These are phyloP conservation scores for Emesis furor DNA, from an alignment of 2,888 invertebrate species.

Conservation along the genomic window DNA sequence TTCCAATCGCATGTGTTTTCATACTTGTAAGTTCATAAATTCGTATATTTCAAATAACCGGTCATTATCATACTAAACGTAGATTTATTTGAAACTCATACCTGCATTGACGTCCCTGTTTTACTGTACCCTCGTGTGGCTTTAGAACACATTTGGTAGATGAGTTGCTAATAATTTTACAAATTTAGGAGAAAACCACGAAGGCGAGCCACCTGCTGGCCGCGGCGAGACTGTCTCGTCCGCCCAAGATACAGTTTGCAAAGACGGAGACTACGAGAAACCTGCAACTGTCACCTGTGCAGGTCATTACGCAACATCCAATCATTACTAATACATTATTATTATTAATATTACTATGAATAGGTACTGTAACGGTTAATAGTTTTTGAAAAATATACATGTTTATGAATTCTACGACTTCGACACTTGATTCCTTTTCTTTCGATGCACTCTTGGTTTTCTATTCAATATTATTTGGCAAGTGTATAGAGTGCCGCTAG, in stretches of 20 bases:
- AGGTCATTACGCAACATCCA: slow-evolving; percentile 85
- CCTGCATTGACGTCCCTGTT: not conserved
- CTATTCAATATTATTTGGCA: not conserved
- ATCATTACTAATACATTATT: slow-evolving; percentile 3
- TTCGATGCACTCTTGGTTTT: not conserved
- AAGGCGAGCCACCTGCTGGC: slow-evolving; percentile 86
- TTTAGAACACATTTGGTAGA: slow-evolving; percentile 6
- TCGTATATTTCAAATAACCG: slow-evolving; percentile 21
- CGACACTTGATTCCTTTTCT: not conserved
- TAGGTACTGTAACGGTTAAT: not conserved
- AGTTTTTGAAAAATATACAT: slow-evolving; percentile 9
- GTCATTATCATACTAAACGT: not conserved
- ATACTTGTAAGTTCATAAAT: slow-evolving; percentile 5
- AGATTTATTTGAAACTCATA: not conserved
- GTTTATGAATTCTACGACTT: slow-evolving; percentile 15
- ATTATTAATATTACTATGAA: slow-evolving; percentile 3
- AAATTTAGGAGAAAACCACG: slow-evolving; percentile 82
- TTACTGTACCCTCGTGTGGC: not conserved
- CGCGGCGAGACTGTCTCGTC: slow-evolving; percentile 83
- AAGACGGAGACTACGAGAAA: slow-evolving; percentile 93
- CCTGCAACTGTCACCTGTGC: slow-evolving; percentile 94
- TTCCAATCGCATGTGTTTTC: not conserved
- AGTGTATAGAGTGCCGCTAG: too few relatives aligned
- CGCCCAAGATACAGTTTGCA: slow-evolving; percentile 89
- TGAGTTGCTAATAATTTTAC: slow-evolving; percentile 17